phyloP scores from a whole-genome alignment of 2,888 invertebrate species.

The Drosophila subsilvestris region DNA sequence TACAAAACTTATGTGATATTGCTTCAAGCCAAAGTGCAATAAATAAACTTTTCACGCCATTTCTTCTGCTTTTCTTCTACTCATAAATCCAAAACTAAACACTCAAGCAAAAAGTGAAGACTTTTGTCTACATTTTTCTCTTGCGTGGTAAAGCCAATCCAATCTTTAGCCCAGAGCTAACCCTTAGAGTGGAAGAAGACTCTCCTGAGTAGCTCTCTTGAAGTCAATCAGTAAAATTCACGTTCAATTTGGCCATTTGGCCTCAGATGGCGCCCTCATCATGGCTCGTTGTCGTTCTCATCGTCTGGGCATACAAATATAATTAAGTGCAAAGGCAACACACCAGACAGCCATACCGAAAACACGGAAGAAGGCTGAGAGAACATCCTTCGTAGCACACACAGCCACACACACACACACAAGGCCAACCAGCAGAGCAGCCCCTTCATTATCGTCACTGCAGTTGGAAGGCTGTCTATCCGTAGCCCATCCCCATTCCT shows the following conservation, averaged over 20 bases:
- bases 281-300: constrained; percentile 26
- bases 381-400: constrained; percentile 11
- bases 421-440: constrained; percentile 27
- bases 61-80: background rate
- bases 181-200: background rate
- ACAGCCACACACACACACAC: constrained; percentile 2
- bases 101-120: background rate
- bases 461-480: constrained; percentile 12
- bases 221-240: constrained; percentile 69
- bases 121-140: background rate
- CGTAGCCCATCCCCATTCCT: background rate
- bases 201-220: background rate
- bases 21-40: background rate
- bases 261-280: constrained; percentile 25
- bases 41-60: background rate
- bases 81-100: background rate
- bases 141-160: background rate
- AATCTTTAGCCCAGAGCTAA: background rate
- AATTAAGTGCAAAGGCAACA: constrained; percentile 66
- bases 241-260: constrained; percentile 70
- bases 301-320: constrained; percentile 66
- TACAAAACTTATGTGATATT: background rate
- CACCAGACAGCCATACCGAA: constrained; percentile 31
- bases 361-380: constrained; percentile 21
- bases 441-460: constrained; percentile 43